Base-by-base conservation (phyloP, 2,113 vertebrate genomes). In the Tringa solitaria region DNA sequence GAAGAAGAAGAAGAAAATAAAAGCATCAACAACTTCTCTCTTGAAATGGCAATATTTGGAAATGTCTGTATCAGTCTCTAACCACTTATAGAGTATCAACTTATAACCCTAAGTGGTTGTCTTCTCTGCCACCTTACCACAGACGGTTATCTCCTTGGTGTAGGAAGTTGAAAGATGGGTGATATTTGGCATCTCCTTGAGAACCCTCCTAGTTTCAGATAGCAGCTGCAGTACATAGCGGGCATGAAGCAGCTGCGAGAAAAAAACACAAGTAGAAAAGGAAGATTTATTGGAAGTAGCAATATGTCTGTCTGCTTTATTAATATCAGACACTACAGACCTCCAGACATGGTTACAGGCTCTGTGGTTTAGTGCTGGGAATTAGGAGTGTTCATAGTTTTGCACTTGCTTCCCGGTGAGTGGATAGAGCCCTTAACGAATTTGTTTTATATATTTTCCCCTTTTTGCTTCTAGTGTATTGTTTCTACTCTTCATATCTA, bases 121-220 rank as follows among this genome's bases (percentile, higher is more conserved):
- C 24, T 75, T 26, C 37, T 46, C 24, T 77, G 61, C 56, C 48
- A 93, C 83, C 98, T 98, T 97, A 99, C 99, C 99, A 88, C 99
- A 99, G 74, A 99, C 94, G 18, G 99, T 99, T 96, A 99, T 98
- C 85, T 99, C 99, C 93, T 98, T 99, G 91, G 98, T 97, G 87
- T 98, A 99, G 77, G 98, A 98, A 51, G 99, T 99, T 6, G 98
- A 98, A 95, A 99, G 41, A 45, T 98, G 98, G 74, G 93, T 98
- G 95, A 99, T 98, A 95, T 99, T 99, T 57, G 99, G 99, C 99
- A 99, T 98, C 91, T 99, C 98, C 90, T 98, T 98, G 70, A 99
- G 98, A 82, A 99, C 97, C 79, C 98, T 99, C 97, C 97, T 99
- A 24, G 99, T 98, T 97, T 99, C 99, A 48, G 97, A 97, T 1